Evolutionary conservation across 2,888 invertebrate genomes (phyloP), one percentile per base, ranked within the genome.

Genomic region (Fabriciana adippe): DNA sequence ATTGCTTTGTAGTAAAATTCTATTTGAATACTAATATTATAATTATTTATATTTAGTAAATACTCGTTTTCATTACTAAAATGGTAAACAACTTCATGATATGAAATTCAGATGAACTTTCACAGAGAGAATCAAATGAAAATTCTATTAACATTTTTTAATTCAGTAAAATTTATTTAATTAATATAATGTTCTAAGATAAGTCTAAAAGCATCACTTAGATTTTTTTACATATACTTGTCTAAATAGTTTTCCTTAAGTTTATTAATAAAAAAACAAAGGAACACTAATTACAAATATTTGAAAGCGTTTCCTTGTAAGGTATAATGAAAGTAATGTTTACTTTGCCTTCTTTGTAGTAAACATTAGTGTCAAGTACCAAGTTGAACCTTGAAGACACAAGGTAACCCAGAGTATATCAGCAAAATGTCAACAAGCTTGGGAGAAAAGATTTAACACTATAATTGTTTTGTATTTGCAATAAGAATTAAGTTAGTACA

Each of bases 331-430:
- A 88, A 88, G 85, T 85, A 78, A 81, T 78, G 78, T 80, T 81
- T 84, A 79, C 78, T 73, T 76, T 78, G 77, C 77, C 78, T 79
- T 74, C 77, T 77, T 75, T 77, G 75, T 76, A 75, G 78, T 81
- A 78, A 81, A 85, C 81, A 86, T 82, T 88, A 84, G 89, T 89
- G 90, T 88, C 89, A 90, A 91, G 89, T 87, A 84, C 86, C 84
- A 72, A 71, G 66, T 72, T 69, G 76, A 84, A 88, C 92, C 92
- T 90, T 92, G 91, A 72, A 80, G 77, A 72, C 80, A 84, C 91
- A 92, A 92, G 92, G 92, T 88, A 86, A 92, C 82, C 92, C 80
- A 86, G 84, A 85, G 82, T 81, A 75, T 73, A 68, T 69, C 70
- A 82, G 87, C 86, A 86, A 92, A 92, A 91, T 92, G 90, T 89